These are phyloP conservation scores for Pleuronectes platessa DNA, from an alignment of 2,113 vertebrate species.

Conservation along the genomic window DNA sequence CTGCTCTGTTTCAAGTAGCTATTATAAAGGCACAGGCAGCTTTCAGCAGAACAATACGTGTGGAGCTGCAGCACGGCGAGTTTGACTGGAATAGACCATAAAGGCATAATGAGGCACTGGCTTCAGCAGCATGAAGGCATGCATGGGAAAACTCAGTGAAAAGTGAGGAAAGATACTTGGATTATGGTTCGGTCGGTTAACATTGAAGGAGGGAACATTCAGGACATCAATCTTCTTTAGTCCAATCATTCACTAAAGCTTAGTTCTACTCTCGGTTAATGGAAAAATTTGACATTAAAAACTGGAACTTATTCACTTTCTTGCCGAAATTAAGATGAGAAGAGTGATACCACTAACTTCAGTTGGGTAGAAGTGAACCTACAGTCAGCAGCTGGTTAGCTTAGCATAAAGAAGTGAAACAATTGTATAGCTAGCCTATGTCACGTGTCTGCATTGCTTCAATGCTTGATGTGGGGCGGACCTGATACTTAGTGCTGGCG, in stretches of 20 bases:
- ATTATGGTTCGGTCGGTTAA: constrained; percentile 39
- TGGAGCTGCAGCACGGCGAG: constrained; percentile 54
- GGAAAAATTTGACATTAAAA: background rate
- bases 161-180: constrained; percentile 48
- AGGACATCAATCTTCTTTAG: constrained; percentile 5
- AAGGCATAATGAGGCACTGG: constrained; percentile 66
- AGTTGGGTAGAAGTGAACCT: no score
- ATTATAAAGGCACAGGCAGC: constrained; percentile 67
- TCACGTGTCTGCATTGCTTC: no score
- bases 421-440: no score
- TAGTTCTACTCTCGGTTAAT: background rate
- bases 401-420: no score
- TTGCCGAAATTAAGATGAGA: background rate
- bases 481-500: no score
- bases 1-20: constrained; percentile 62
- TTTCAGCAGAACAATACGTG: constrained; percentile 65
- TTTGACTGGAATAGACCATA: constrained; percentile 66
- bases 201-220: constrained; percentile 25
- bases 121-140: constrained; percentile 58
- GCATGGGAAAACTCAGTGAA: constrained; percentile 51
- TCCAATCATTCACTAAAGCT: background rate
- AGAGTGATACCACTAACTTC: background rate
- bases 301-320: background rate
- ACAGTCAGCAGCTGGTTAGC: no score
- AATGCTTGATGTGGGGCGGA: no score